A percentile compares a stretch with the other conserved stretches of the same genome.
Evolutionary conservation across 2,113 vertebrate species (phyloP).

Genomic region (Myrmecophaga tridactyla): DNA sequence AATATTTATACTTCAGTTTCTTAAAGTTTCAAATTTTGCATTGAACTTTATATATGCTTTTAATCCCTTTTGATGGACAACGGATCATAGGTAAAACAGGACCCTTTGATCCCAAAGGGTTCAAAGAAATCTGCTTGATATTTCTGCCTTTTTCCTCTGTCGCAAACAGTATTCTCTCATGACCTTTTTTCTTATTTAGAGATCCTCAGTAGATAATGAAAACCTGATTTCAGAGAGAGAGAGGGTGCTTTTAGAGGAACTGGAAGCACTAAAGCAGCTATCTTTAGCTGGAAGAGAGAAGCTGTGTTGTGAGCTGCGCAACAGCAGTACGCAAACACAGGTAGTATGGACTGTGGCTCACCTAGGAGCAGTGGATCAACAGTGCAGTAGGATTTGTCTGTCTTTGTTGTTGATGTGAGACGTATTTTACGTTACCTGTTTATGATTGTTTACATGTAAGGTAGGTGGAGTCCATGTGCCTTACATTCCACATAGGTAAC

Average conservation of each 20-base stretch:
- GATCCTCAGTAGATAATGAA: conserved; percentile 83
- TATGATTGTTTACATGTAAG: conserved; percentile 47
- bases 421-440: conserved; percentile 52
- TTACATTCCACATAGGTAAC: conserved; percentile 70
- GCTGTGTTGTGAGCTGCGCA: conserved; percentile 76
- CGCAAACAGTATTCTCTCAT: conserved; percentile 66
- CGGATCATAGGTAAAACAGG: conserved; percentile 51
- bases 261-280: conserved; percentile 82
- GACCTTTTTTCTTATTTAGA: conserved; percentile 81
- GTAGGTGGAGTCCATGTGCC: conserved; percentile 72
- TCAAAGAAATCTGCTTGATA: conserved; percentile 67
- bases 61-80: conserved; percentile 63
- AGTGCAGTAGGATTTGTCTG: conserved; percentile 53
- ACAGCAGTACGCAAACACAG: conserved; percentile 87
- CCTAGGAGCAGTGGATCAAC: conserved; percentile 43
- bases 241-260: conserved; percentile 85
- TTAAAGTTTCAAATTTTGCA: conserved; percentile 68
- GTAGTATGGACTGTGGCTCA: conserved; percentile 82
- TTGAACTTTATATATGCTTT: conserved; percentile 69
- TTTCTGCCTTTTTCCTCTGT: conserved; percentile 64
- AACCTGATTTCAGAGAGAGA: conserved; percentile 85
- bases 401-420: conserved; percentile 38
- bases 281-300: conserved; percentile 78
- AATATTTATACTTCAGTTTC: conserved; percentile 38
- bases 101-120: conserved; percentile 44